Evolutionary conservation across 2,113 vertebrate species (phyloP), one percentile per base, ranked within the genome.

Genomic region (Gobiocypris rarus): DNA sequence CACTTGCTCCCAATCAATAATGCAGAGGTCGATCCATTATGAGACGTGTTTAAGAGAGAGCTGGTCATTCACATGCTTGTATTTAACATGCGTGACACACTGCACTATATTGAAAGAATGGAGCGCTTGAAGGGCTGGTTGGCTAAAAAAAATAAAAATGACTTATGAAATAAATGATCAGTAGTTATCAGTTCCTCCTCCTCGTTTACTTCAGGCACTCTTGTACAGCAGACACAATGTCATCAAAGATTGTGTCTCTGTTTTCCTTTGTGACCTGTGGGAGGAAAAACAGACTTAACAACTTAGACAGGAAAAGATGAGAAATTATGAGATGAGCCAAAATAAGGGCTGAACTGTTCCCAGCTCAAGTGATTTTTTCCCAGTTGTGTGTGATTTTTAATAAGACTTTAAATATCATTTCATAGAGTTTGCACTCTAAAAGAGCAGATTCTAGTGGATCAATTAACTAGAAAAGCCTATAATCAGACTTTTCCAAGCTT

Each of bases 181-280:
- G 31, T 48, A 24, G 14, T 5, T 31, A 73, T 19, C 50, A 54
- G 48, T 28, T 75, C 43, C 50, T 89, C 41, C 38, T 1, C 41
- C 38, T 1, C 67, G 70, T 43, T 87, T 86, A 93, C 88, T 93
- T 92, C 58, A 93, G 83, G 91, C 95, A 92, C 22, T 92, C 94
- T 87, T 94, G 94, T 58, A 98, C 89, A 0, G 94, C 85, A 41
- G 91, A 87, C 86, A 98, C 84, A 76, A 98, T 92, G 34, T 97
- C 96, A 71, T 92, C 92, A 38, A 97, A 91, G 86, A 98, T 89
- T 85, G 54, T 59, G 89, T 95, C 93, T 93, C 97, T 94, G 93
- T 98, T 99, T 71, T 98, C 97, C 86, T 95, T 98, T 13, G 95
- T 95, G 87, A 99, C 94, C 97, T 99, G 89, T 50, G 13, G 43